Evolutionary conservation across 2,113 vertebrate genomes (phyloP).

Genomic region (Pontoporia blainvillei): DNA sequence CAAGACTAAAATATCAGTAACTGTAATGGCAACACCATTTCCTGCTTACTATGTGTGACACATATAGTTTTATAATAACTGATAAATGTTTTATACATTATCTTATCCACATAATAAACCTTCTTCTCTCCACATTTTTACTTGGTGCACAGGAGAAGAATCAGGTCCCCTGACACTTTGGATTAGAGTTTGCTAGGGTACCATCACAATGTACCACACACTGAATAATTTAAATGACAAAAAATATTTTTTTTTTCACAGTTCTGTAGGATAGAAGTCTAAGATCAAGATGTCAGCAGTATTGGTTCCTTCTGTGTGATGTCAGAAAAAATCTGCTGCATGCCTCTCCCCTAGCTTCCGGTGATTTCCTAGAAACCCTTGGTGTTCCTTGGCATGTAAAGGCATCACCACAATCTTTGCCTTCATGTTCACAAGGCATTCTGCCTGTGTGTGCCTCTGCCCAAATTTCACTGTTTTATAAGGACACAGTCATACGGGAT

Average conservation of each 20-base stretch:
- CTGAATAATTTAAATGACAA: neutral
- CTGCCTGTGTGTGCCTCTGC: neutral
- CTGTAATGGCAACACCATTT: neutral
- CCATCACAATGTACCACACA: neutral
- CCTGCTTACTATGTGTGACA: neutral
- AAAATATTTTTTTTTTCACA: neutral
- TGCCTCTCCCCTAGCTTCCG: neutral
- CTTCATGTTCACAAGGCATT: neutral
- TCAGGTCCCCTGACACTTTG: neutral
- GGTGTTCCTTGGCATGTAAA: neutral
- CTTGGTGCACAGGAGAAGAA: rapidly evolving
- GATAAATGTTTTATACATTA: neutral
- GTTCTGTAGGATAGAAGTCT: neutral
- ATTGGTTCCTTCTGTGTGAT: neutral
- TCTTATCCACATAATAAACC: neutral
- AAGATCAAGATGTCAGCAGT: neutral
- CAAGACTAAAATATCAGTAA: neutral
- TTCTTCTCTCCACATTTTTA: neutral
- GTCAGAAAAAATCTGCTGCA: neutral
- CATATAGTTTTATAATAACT: too few relatives aligned
- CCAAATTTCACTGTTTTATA: neutral
- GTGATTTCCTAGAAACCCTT: neutral
- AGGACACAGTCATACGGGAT: neutral
- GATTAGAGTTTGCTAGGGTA: neutral
- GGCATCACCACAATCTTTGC: neutral